These are phyloP conservation scores for Atlantisia rogersi DNA, from an alignment of 2,113 vertebrate genomes.

Conservation along the genomic window DNA sequence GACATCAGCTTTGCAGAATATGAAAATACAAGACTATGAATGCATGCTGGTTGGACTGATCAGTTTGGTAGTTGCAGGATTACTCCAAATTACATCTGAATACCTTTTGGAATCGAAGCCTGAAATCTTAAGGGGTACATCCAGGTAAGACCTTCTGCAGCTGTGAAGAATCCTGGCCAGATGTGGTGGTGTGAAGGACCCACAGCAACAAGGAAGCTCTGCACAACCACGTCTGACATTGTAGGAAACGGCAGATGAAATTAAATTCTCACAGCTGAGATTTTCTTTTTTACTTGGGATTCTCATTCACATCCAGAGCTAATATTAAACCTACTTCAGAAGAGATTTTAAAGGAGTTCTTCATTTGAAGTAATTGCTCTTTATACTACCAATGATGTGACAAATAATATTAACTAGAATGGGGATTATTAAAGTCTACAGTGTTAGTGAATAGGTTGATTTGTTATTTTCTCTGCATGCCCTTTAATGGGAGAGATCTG, in stretches of 20 bases:
- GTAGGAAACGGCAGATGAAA: background rate
- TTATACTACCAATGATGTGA: background rate
- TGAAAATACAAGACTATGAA: background rate
- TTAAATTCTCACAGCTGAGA: background rate
- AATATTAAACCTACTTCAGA: background rate
- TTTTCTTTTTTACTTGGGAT: background rate
- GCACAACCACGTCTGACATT: background rate
- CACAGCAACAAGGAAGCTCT: background rate
- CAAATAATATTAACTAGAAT: background rate
- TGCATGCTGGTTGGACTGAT: background rate
- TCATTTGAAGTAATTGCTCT: background rate
- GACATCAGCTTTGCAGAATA: background rate
- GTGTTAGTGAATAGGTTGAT: background rate
- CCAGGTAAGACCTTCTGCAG: background rate
- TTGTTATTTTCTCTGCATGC: background rate
- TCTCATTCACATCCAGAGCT: background rate
- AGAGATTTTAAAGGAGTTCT: background rate
- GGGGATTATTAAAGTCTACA: background rate
- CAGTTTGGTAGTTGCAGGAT: background rate
- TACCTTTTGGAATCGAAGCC: background rate
- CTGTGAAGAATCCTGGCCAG: background rate
- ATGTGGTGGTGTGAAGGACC: accelerated
- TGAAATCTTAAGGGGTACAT: background rate
- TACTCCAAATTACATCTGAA: background rate
- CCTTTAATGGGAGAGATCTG: background rate